Conservation (phyloP, 2,888 invertebrate species). For the Meliscaeva auricollis region DNA sequence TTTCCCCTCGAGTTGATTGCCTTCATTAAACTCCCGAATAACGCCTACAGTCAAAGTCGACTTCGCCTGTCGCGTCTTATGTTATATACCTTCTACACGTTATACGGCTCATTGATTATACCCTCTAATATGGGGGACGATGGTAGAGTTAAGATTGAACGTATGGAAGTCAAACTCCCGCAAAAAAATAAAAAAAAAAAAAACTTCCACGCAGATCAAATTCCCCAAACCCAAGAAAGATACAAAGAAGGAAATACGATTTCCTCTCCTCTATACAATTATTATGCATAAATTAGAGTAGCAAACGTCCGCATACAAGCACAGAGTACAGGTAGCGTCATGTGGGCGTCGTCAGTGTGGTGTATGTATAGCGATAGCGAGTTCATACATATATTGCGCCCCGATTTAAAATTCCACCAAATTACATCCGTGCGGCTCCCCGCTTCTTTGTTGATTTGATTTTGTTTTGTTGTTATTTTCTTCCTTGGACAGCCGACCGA, state of each 20-base stretch:
- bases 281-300: conserved; percentile 73
- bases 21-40: conserved; percentile 68
- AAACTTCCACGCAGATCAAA: conserved; percentile 61
- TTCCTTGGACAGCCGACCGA: conserved; percentile 23
- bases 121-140: conserved; percentile 35
- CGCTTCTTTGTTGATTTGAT: conserved; percentile 10
- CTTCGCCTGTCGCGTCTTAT: conserved; percentile 35
- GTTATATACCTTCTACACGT: conserved; percentile 7
- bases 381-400: conserved; percentile 38
- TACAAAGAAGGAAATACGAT: conserved; percentile 54
- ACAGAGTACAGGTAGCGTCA: conserved; percentile 47
- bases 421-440: conserved; percentile 55
- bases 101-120: conserved; percentile 59
- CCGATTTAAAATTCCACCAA: conserved; percentile 72
- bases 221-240: conserved; percentile 36
- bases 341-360: conserved; percentile 55
- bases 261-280: conserved; percentile 62
- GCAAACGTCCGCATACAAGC: conserved; percentile 12
- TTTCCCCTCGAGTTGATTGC: conserved; percentile 54
- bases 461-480: conserved; percentile 13
- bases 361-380: too few relatives aligned
- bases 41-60: conserved; percentile 52
- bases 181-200: conserved; percentile 41
- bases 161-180: conserved; percentile 37
- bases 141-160: conserved; percentile 12